These are phyloP conservation scores for Sapajus apella DNA, from an alignment of 2,113 vertebrate species.

Conservation along the genomic window DNA sequence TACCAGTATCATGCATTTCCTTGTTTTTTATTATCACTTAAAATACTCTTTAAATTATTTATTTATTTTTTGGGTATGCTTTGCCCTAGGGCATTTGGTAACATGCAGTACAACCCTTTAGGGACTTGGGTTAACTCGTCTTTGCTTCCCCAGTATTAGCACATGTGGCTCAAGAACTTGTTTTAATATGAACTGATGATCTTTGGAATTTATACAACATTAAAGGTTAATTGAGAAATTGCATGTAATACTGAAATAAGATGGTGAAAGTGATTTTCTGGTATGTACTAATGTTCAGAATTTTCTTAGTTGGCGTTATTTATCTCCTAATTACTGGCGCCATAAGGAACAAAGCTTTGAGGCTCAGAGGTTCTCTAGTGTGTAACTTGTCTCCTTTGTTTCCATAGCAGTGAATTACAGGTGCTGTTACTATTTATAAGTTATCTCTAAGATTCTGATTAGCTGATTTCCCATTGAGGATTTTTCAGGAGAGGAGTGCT, in stretches of 20 bases:
- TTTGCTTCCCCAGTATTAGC: background rate
- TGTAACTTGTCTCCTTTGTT: background rate
- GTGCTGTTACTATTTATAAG: background rate
- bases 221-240: constrained; percentile 45
- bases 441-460: background rate
- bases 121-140: constrained; percentile 3
- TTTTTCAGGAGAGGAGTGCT: background rate
- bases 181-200: constrained; percentile 42
- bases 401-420: background rate
- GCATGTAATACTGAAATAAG: background rate
- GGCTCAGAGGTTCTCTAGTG: background rate
- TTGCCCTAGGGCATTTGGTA: background rate
- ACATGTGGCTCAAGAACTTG: background rate
- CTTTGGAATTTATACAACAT: constrained; percentile 39
- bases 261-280: constrained; percentile 21
- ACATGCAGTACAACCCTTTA: background rate
- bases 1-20: background rate
- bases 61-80: background rate
- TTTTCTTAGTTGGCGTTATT: constrained; percentile 2
- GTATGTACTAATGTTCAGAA: background rate
- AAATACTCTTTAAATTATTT: constrained; percentile 18
- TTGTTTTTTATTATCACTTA: background rate
- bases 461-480: background rate
- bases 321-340: background rate
- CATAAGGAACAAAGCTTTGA: background rate